These are phyloP conservation scores for Zygogramma bicolorata DNA, from an alignment of 2,888 invertebrate genomes.

Conservation along the genomic window DNA sequence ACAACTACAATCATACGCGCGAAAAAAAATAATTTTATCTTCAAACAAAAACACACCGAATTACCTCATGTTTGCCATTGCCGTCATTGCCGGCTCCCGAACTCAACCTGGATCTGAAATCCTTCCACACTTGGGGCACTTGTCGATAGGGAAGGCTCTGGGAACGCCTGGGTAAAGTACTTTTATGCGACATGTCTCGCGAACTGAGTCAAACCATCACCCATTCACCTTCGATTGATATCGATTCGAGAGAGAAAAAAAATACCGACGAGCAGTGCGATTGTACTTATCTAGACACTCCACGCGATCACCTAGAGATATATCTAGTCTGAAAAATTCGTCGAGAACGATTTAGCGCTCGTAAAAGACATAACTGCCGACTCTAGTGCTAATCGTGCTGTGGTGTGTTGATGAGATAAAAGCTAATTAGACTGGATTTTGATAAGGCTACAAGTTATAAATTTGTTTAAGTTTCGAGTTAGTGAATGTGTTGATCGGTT, in stretches of 20 bases:
- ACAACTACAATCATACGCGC: neutral
- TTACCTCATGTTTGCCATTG: conserved; percentile 45
- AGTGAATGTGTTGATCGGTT: neutral
- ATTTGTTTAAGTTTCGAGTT: neutral
- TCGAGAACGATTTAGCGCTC: neutral
- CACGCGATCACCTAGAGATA: conserved; percentile 1
- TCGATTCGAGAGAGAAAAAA: conserved; percentile 4
- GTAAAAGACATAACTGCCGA: neutral
- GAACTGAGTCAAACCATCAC: neutral
- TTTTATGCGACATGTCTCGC: conserved; percentile 47
- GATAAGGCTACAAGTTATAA: neutral
- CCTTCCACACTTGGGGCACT: conserved; percentile 56
- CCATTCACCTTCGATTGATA: neutral
- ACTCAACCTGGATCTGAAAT: conserved; percentile 54
- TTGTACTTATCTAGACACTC: conserved; percentile 4
- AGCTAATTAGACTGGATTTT: neutral
- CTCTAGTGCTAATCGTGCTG: neutral
- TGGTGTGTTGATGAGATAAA: neutral
- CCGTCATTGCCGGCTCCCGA: conserved; percentile 32
- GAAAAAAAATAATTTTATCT: neutral
- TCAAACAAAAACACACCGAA: conserved; percentile 2
- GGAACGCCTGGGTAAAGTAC: conserved; percentile 26
- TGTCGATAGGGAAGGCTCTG: conserved; percentile 52
- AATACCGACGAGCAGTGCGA: neutral
- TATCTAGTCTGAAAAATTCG: neutral